Conservation (phyloP, 2,888 invertebrate species). For the Anoplius nigerrimus region DNA sequence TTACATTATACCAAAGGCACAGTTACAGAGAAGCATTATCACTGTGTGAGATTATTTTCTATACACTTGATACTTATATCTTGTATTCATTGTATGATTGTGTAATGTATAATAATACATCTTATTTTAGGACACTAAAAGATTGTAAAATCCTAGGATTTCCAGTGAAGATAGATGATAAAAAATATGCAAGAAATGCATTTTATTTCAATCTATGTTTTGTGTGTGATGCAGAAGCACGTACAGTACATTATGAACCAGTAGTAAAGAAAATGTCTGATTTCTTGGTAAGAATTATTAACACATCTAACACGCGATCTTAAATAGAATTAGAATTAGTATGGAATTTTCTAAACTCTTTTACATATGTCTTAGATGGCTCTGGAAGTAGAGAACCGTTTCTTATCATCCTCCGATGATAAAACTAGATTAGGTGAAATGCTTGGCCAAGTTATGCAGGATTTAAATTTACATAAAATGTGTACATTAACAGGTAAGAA, state of each 20-base stretch:
- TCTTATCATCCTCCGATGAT: slow-evolving; percentile 84
- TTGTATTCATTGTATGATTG: background rate
- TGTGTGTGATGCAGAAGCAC: slow-evolving; percentile 92
- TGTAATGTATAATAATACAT: background rate
- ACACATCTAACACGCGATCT: background rate
- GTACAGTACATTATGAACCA: slow-evolving; percentile 94
- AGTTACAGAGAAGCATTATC: slow-evolving; percentile 91
- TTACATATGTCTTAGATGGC: slow-evolving; percentile 78
- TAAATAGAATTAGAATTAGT: too few species aligned
- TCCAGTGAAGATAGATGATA: slow-evolving; percentile 91
- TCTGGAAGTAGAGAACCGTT: slow-evolving; percentile 90
- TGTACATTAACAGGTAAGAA: slow-evolving; percentile 83
- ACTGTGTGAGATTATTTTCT: slow-evolving; percentile 82
- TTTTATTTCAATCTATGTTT: slow-evolving; percentile 97
- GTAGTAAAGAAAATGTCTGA: slow-evolving; percentile 95
- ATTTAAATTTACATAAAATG: slow-evolving; percentile 87
- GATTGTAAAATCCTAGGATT: slow-evolving; percentile 94
- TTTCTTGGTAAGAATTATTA: slow-evolving; percentile 86
- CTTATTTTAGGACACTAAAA: slow-evolving; percentile 80
- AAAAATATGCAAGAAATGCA: slow-evolving; percentile 94
- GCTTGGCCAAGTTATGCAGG: slow-evolving; percentile 86
- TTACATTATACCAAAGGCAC: slow-evolving; percentile 96
- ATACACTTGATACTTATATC: background rate
- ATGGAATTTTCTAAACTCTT: background rate
- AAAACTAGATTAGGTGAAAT: slow-evolving; percentile 84